Base-by-base conservation (phyloP, 2,113 vertebrate genomes). In the Oxygymnocypris stewartii region DNA sequence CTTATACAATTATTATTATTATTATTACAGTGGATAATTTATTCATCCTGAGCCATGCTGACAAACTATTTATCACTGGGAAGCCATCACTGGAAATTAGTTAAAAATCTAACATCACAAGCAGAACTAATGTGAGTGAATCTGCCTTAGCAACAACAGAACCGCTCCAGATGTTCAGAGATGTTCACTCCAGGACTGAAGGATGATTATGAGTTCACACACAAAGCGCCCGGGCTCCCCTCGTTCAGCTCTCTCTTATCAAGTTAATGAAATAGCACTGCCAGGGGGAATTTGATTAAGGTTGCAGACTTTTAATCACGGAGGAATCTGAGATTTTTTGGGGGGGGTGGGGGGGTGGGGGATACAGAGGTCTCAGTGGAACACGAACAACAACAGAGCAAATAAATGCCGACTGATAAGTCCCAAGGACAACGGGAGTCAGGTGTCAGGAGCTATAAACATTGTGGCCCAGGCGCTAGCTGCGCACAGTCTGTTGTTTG, bases 371-470 rank as follows among this genome's bases (percentile, higher is more conserved):
- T 74, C 82, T 87, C 42, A 4, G 16, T 23, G 67, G 73, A 86
- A 92, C 61, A 90, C 87, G 79, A 89, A 88, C 89, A 82, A 90
- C 90, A 93, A 69, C 82, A 12, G 89, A 86, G 90, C 84, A 91
- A 88, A 91, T 88, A 87, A 82, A 87, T 89, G 86, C 85, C 69
- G 0, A 13, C 77, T 80, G 88, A 93, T 92, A 91, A 93, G 92
- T 92, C 90, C 89, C 73, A 2, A 90, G 74, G 86, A 86, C 89
- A 93, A 75, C 63, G 76, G 83, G 88, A 88, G 84, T 90, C 90
- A 92, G 90, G 82, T 92, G 93, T 94, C 92, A 92, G 40, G 89
- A 92, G 65, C 86, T 79, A 87, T 92, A 92, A 91, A 87, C 82
- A 86, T 87, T 90, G 28, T 4, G 25, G 80, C 65, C 89, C 31